These are phyloP conservation scores for Kradibia gibbosae DNA, from an alignment of 1,140 invertebrate species.

Conservation along the genomic window DNA sequence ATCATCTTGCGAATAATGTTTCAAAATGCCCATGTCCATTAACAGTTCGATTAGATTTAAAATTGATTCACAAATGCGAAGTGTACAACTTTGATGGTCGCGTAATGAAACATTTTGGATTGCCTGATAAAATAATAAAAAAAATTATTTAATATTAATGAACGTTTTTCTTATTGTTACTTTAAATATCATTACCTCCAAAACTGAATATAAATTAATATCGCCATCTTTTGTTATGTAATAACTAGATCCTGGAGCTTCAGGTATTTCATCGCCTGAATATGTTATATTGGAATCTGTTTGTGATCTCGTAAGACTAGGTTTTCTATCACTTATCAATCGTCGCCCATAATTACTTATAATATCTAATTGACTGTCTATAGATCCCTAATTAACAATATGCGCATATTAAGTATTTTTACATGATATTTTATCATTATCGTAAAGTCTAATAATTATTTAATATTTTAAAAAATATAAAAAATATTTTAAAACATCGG, in stretches of 20 bases:
- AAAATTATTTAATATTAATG: background rate
- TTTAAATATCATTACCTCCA: constrained; percentile 79
- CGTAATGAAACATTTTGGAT: constrained; percentile 88
- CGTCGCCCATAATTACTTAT: constrained; percentile 78
- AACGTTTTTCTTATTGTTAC: background rate
- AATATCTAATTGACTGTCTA: constrained; percentile 85
- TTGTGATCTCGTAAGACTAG: constrained; percentile 86
- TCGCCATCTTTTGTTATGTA: constrained; percentile 97
- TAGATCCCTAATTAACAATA: constrained; percentile 76
- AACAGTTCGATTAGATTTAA: constrained; percentile 91
- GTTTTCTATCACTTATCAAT: constrained; percentile 78
- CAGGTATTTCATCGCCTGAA: constrained; percentile 81
- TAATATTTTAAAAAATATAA: no score
- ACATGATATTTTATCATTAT: no score
- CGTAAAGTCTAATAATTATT: no score
- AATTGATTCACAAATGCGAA: constrained; percentile 91
- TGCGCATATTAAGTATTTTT: background rate
- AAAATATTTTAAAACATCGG: no score
- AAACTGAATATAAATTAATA: constrained; percentile 90
- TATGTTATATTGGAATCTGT: constrained; percentile 97
- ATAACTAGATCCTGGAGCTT: constrained; percentile 89
- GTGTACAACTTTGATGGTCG: constrained; percentile 82
- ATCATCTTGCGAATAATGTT: constrained; percentile 73
- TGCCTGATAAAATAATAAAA: constrained; percentile 74
- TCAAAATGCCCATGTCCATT: constrained; percentile 89